Evolutionary conservation across 2,113 vertebrate species (phyloP).

Genomic region (Pantherophis guttatus): DNA sequence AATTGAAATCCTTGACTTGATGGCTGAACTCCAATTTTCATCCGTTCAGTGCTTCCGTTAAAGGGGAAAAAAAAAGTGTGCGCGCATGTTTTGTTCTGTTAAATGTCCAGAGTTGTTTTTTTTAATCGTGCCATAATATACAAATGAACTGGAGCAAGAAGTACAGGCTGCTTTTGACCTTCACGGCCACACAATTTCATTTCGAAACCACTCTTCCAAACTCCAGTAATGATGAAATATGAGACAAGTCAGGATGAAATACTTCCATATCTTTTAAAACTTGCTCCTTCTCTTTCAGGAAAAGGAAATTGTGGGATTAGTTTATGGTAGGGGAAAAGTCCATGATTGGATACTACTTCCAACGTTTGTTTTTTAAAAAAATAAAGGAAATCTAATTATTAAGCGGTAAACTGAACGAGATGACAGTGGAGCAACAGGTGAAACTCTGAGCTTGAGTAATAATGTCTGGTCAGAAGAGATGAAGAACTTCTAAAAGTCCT

Average conservation of each 20-base stretch:
- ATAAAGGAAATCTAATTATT: background rate
- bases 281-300: background rate
- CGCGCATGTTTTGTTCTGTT: background rate
- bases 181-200: background rate
- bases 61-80: background rate
- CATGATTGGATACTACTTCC: background rate
- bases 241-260: background rate
- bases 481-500: background rate
- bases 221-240: background rate
- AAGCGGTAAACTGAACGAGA: background rate
- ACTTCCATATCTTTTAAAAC: background rate
- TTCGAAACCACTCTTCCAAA: background rate
- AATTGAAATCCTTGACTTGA: background rate
- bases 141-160: background rate
- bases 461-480: background rate
- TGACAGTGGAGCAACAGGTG: background rate
- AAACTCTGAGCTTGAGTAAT: background rate
- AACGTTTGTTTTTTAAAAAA: background rate
- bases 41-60: background rate
- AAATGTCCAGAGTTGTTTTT: background rate
- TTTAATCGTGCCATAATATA: background rate
- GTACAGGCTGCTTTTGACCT: background rate
- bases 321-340: background rate
- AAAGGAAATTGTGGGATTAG: background rate
- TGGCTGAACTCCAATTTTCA: background rate